A percentile compares a stretch with the other conserved stretches of the same genome.
Conservation (phyloP, 1,140 invertebrate genomes). For the Dendroctonus valens region DNA sequence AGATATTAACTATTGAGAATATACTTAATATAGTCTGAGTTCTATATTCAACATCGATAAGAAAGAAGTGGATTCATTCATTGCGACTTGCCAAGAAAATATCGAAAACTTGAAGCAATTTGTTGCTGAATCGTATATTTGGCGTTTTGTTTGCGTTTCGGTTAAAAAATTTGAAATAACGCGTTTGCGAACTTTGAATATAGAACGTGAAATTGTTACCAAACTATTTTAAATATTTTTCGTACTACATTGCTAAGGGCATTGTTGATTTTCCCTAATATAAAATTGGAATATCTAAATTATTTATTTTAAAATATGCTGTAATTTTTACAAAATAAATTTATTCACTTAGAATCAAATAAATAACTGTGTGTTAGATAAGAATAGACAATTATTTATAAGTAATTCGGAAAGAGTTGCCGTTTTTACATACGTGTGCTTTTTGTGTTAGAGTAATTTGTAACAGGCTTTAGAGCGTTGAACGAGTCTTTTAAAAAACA, state of each 20-base stretch:
- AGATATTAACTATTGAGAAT: constrained; percentile 34
- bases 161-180: too few relatives aligned
- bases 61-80: too few relatives aligned
- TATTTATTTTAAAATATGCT: constrained; percentile 15
- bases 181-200: background rate
- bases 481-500: too few relatives aligned
- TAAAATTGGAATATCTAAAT: constrained; percentile 6
- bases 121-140: background rate
- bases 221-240: constrained; percentile 23
- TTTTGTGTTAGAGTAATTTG: background rate
- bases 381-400: constrained; percentile 9
- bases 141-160: too few relatives aligned
- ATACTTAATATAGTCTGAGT: constrained; percentile 31
- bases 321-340: constrained; percentile 22
- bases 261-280: constrained; percentile 12
- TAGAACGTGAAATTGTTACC: constrained; percentile 16
- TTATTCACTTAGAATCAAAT: constrained; percentile 14
- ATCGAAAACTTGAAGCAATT: too few relatives aligned
- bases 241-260: background rate
- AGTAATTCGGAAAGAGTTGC: constrained; percentile 6
- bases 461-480: too few relatives aligned
- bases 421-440: constrained; percentile 23
- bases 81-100: too few relatives aligned
- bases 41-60: constrained; percentile 29
- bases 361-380: constrained; percentile 28